Evolutionary conservation across 2,888 invertebrate genomes (phyloP).

Genomic region (Microplitis manilae): DNA sequence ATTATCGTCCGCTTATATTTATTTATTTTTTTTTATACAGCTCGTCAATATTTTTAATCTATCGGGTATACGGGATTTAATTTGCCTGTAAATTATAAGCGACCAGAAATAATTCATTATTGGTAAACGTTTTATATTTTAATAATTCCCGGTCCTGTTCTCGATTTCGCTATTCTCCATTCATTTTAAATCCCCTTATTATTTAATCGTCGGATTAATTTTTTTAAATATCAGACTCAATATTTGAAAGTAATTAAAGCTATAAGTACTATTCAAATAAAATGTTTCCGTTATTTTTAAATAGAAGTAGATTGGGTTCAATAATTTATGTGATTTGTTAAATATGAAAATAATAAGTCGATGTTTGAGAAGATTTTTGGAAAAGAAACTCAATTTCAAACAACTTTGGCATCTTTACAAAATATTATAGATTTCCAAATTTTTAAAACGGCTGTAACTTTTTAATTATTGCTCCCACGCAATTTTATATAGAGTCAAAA

Average conservation of each 20-base stretch:
- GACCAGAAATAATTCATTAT: constrained; percentile 21
- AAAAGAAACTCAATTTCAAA: no score
- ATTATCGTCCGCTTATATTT: neutral
- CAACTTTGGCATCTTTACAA: no score
- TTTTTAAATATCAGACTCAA: neutral
- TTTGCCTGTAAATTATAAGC: constrained; percentile 20
- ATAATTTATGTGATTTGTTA: no score
- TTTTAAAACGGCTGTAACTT: no score
- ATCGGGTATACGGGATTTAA: constrained; percentile 2
- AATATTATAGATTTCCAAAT: no score
- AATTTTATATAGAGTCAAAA: no score
- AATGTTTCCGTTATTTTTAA: neutral
- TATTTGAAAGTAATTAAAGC: neutral
- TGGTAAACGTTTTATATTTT: neutral
- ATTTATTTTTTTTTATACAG: neutral
- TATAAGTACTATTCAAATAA: neutral
- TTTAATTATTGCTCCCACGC: no score
- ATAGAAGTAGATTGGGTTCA: no score
- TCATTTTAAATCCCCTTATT: neutral
- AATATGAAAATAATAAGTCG: no score
- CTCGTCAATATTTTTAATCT: constrained; percentile 21
- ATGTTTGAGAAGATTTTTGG: no score
- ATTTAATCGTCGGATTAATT: neutral
- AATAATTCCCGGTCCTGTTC: neutral
- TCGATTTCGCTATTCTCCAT: neutral